A percentile compares a stretch with the other conserved stretches of the same genome.
phyloP scores from a whole-genome alignment of 2,113 vertebrate species.

The Sphaerodactylus townsendi region DNA sequence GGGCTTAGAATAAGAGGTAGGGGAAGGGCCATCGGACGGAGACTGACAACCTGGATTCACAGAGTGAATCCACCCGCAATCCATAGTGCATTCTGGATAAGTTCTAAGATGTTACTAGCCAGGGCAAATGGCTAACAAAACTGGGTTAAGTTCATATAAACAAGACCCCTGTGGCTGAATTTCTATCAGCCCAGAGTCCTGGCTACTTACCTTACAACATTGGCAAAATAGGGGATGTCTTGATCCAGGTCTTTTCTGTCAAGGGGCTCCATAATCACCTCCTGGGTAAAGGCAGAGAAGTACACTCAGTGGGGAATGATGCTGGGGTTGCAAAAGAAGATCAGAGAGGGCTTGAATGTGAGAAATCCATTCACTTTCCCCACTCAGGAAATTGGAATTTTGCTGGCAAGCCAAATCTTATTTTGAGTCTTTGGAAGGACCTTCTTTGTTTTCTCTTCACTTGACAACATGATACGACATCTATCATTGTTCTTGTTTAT shows the following conservation, averaged over 20 bases:
- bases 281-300: constrained; percentile 65
- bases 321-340: neutral
- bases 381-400: neutral
- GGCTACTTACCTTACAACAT: constrained; percentile 78
- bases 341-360: neutral
- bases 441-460: neutral
- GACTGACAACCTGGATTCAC: too few species aligned
- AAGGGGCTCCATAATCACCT: constrained; percentile 83
- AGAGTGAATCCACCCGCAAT: too few species aligned
- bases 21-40: too few species aligned
- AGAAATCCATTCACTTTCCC: neutral
- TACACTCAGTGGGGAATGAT: neutral
- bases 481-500: neutral
- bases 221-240: constrained; percentile 85
- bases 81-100: too few species aligned
- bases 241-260: constrained; percentile 89
- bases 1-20: too few species aligned
- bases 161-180: neutral
- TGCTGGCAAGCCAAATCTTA: neutral
- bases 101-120: neutral
- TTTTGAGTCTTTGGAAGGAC: too few species aligned
- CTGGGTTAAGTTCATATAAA: neutral
- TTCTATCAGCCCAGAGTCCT: neutral
- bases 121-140: neutral
- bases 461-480: neutral